Percentiles rank a stretch among this genome's conserved stretches.
Evolutionary conservation across 2,113 vertebrate species (phyloP).

Genomic region (Psettodes erumei): DNA sequence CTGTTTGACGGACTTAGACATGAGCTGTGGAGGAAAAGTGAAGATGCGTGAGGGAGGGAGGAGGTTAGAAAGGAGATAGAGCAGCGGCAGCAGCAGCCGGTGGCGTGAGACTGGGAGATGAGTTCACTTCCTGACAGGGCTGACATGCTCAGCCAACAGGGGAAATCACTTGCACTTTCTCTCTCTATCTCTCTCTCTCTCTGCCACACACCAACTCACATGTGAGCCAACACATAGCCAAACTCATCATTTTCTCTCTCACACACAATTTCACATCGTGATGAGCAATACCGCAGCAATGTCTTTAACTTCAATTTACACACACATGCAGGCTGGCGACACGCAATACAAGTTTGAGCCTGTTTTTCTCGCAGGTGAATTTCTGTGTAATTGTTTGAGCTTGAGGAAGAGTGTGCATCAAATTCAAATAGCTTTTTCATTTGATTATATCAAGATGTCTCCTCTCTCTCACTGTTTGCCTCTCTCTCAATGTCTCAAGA

Average conservation of each 20-base stretch:
- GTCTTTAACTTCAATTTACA: background rate
- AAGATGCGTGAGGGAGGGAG: slow-evolving; percentile 24
- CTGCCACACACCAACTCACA: slow-evolving; percentile 4
- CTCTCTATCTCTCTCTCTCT: background rate
- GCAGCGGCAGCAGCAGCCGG: slow-evolving; percentile 30
- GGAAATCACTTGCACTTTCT: slow-evolving; percentile 25
- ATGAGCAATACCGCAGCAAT: background rate
- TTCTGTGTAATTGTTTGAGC: background rate
- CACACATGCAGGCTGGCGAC: background rate
- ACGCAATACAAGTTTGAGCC: background rate
- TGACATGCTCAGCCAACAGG: slow-evolving; percentile 43
- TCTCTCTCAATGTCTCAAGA: no score
- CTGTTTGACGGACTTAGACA: slow-evolving; percentile 1
- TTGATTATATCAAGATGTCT: background rate
- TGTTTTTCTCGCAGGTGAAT: background rate
- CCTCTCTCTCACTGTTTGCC: background rate
- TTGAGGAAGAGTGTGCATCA: background rate
- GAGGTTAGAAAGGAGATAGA: slow-evolving; percentile 19
- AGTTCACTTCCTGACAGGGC: slow-evolving; percentile 53
- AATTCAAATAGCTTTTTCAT: background rate
- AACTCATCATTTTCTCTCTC: slow-evolving; percentile 11
- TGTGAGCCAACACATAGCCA: background rate
- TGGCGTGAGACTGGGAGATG: slow-evolving; percentile 48
- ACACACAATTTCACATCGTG: slow-evolving; percentile 41
- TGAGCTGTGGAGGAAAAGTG: slow-evolving; percentile 1